Evolutionary conservation across 2,797 vertebrate genomes (phyloP).

Genomic region (Myotis findleyi): DNA sequence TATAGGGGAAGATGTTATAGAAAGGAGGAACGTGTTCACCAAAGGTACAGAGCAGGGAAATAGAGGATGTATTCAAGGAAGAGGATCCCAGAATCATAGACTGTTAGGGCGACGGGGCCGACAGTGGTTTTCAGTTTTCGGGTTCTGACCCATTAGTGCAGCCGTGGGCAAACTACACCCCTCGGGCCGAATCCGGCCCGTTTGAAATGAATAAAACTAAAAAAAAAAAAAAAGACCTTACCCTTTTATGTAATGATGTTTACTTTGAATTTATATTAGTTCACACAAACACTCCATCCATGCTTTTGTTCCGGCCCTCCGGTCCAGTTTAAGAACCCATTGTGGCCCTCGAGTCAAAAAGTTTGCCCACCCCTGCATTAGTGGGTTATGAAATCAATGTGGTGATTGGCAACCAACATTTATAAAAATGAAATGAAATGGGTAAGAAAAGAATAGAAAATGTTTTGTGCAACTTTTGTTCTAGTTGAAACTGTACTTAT

Average conservation of each 20-base stretch:
- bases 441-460: constrained; percentile 34
- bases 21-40: not conserved
- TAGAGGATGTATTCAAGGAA: not conserved
- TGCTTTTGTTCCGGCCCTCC: too few relatives aligned
- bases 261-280: too few relatives aligned
- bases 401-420: not conserved
- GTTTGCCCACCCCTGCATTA: not conserved
- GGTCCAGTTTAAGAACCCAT: too few relatives aligned
- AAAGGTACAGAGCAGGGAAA: not conserved
- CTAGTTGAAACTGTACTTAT: not conserved
- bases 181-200: too few relatives aligned
- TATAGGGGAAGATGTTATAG: not conserved
- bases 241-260: too few relatives aligned
- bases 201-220: too few relatives aligned
- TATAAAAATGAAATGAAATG: constrained; percentile 11
- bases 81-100: not conserved
- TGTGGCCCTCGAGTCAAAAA: too few relatives aligned
- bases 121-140: not conserved
- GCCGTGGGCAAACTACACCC: too few relatives aligned
- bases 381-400: not conserved
- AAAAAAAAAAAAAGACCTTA: too few relatives aligned
- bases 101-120: not conserved
- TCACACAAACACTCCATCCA: too few relatives aligned
- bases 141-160: not conserved
- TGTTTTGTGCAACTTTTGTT: constrained; percentile 17